Evolutionary conservation across 2,888 invertebrate genomes (phyloP).

Genomic region (Tiliacea aurago): DNA sequence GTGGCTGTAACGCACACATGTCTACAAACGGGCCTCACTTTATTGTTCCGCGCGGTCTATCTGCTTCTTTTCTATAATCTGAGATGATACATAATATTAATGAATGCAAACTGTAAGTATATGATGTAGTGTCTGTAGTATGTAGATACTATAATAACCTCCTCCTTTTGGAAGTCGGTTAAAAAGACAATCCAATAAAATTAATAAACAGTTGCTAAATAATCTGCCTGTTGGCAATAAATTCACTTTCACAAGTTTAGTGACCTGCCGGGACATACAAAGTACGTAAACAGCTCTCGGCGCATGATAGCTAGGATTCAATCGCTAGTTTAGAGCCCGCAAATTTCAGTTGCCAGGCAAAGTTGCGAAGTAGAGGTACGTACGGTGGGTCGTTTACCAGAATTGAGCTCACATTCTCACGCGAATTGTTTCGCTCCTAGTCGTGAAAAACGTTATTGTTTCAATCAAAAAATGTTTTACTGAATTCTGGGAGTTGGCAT

Average conservation of each 20-base stretch:
- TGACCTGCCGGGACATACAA: background rate
- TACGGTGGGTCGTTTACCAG: conserved; percentile 49
- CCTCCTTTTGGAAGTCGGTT: too few relatives aligned
- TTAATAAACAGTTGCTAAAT: background rate
- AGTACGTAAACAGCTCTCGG: background rate
- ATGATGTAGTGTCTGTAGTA: too few relatives aligned
- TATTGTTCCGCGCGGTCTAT: too few relatives aligned
- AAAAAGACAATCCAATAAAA: background rate
- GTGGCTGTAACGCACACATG: too few relatives aligned
- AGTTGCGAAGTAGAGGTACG: conserved; percentile 53
- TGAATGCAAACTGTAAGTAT: too few relatives aligned
- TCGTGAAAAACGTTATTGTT: conserved; percentile 11
- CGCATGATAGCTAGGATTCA: conserved; percentile 7
- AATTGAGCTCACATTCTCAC: conserved; percentile 48
- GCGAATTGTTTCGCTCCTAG: conserved; percentile 31
- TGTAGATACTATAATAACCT: too few relatives aligned
- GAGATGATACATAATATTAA: too few relatives aligned
- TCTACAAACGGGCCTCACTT: too few relatives aligned
- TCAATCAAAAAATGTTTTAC: conserved; percentile 8
- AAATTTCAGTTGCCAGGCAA: conserved; percentile 47
- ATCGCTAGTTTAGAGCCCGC: conserved; percentile 44
- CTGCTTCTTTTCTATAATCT: too few relatives aligned
- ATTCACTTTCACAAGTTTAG: background rate
- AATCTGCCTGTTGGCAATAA: background rate
- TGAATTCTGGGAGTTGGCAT: background rate